phyloP scores from a whole-genome alignment of 2,113 vertebrate genomes.

The Glaucomys volans region DNA sequence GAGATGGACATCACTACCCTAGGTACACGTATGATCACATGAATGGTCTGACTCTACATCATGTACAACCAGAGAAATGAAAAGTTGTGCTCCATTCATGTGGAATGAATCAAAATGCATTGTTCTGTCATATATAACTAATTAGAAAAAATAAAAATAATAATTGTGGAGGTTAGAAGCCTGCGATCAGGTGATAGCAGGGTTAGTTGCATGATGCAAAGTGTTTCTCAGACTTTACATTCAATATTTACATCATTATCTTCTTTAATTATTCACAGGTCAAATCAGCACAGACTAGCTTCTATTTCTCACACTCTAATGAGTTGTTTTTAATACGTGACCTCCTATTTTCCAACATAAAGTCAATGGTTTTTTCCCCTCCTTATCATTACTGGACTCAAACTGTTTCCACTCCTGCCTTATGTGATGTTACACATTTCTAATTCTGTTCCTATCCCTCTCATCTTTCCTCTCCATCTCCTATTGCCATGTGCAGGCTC shows the following conservation, averaged over 20 bases:
- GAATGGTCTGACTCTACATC: too few species aligned
- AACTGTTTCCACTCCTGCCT: not conserved
- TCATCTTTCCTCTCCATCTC: not conserved
- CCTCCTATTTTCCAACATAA: not conserved
- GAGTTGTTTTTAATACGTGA: constrained; percentile 22
- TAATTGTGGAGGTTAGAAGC: not conserved
- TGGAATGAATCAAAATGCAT: too few species aligned
- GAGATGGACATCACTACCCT: too few species aligned
- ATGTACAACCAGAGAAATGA: too few species aligned
- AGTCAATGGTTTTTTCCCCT: not conserved
- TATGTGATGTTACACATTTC: not conserved
- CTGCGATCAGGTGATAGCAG: not conserved
- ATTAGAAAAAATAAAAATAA: too few species aligned
- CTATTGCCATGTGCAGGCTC: not conserved
- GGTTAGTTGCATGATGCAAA: not conserved
- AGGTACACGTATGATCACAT: too few species aligned
- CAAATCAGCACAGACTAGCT: not conserved
- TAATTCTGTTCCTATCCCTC: not conserved
- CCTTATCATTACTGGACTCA: not conserved
- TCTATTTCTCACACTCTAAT: not conserved
- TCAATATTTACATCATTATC: not conserved
- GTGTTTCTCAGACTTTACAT: not conserved
- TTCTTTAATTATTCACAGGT: constrained; percentile 35
- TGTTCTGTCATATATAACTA: too few species aligned
- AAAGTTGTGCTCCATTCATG: too few species aligned